Evolutionary conservation across 2,797 vertebrate species (phyloP).

Genomic region (Takifugu rubripes): DNA sequence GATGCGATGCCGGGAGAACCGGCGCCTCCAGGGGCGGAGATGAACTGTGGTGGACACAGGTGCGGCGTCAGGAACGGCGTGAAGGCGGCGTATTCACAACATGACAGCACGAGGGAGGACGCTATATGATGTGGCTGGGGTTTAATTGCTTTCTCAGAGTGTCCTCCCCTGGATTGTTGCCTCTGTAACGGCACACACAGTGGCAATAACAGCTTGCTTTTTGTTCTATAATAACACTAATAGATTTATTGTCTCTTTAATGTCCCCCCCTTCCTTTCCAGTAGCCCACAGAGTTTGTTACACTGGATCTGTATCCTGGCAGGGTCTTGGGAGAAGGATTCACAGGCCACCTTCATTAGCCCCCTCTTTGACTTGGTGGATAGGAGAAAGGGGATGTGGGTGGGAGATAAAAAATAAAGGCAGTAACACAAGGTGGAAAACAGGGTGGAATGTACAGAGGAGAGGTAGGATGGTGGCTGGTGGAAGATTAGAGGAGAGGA

Average conservation of each 20-base stretch:
- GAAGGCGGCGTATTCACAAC: conserved; percentile 57
- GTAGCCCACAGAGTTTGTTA: conserved; percentile 25
- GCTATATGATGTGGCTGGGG: conserved; percentile 64
- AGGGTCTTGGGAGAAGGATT: conserved; percentile 30
- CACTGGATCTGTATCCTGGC: conserved; percentile 22
- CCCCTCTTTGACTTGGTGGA: conserved; percentile 56
- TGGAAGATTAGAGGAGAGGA: conserved; percentile 26
- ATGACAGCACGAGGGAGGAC: conserved; percentile 53
- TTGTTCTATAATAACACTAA: conserved; percentile 68
- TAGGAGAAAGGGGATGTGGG: conserved; percentile 6
- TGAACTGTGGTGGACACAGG: conserved; percentile 61
- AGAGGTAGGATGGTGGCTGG: conserved; percentile 15
- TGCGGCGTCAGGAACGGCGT: conserved; percentile 57
- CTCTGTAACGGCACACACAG: conserved; percentile 63
- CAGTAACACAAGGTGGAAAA: conserved; percentile 37
- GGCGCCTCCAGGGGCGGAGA: conserved; percentile 36
- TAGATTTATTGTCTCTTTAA: conserved; percentile 56
- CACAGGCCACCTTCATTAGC: conserved; percentile 66
- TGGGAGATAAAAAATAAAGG: conserved; percentile 32
- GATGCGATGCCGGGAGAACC: conserved; percentile 44
- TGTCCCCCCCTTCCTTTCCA: conserved; percentile 11
- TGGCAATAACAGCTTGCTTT: conserved; percentile 58
- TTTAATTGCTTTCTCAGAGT: conserved; percentile 72
- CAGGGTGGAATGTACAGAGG: conserved; percentile 30
- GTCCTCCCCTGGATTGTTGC: conserved; percentile 64